Conservation (phyloP, 1,140 invertebrate species). For the Drosophila nigromelanica region DNA sequence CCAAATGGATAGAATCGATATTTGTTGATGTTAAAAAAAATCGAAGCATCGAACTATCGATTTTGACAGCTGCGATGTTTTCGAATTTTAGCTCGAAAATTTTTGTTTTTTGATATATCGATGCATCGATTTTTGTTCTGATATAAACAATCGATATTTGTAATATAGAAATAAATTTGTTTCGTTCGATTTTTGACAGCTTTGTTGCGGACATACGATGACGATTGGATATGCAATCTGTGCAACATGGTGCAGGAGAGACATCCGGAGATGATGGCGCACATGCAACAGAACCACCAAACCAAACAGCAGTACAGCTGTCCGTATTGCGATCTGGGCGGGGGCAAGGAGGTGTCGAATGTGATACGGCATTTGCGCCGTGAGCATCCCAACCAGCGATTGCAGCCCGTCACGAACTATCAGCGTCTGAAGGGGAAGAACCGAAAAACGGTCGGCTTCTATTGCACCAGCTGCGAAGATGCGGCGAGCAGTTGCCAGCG, state of each 20-base stretch:
- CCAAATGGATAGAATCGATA: no score
- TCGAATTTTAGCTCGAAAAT: no score
- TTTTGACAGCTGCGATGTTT: no score
- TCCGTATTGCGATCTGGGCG: constrained; percentile 9
- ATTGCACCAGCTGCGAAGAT: constrained; percentile 36
- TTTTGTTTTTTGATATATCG: no score
- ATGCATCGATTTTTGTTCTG: background rate
- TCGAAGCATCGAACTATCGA: no score
- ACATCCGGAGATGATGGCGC: constrained; percentile 3
- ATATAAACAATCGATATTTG: no score
- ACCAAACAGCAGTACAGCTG: constrained; percentile 34
- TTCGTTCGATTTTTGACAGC: no score
- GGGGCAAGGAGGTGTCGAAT: background rate
- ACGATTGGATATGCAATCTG: constrained; percentile 43
- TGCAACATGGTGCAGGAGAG: constrained; percentile 6
- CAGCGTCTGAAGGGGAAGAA: constrained; percentile 14
- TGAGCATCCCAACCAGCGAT: constrained; percentile 4
- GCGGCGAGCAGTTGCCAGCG: background rate
- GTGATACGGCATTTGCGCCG: constrained; percentile 33
- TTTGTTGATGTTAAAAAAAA: no score
- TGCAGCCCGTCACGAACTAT: constrained; percentile 40
- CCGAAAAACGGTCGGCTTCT: constrained; percentile 44
- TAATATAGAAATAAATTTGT: no score
- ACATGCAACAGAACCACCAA: constrained; percentile 22
- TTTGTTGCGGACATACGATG: no score